phyloP scores from a whole-genome alignment of 2,888 invertebrate species.

The Empis stercorea region DNA sequence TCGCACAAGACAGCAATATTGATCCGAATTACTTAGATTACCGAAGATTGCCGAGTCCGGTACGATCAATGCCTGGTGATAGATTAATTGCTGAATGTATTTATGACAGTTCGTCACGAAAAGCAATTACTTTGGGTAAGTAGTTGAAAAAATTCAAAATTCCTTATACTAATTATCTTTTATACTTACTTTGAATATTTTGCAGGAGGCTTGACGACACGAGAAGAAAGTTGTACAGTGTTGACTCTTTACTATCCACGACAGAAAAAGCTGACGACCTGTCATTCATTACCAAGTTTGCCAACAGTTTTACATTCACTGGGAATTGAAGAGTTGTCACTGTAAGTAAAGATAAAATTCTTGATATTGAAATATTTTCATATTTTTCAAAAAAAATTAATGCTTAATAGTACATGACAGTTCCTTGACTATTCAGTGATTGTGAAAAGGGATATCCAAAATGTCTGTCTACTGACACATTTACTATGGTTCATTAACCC shows the following conservation, averaged over 20 bases:
- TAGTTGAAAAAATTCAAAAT: not conserved
- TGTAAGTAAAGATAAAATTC: conserved; percentile 40
- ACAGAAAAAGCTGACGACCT: conserved; percentile 44
- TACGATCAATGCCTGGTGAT: conserved; percentile 46
- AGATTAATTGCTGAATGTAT: conserved; percentile 52
- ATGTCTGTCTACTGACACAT: not conserved
- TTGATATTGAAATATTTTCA: not conserved
- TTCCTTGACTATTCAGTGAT: no score
- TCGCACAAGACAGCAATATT: conserved; percentile 48
- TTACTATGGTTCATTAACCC: not conserved
- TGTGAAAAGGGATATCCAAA: not conserved
- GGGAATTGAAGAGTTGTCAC: conserved; percentile 47
- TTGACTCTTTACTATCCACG: conserved; percentile 50
- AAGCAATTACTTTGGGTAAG: conserved; percentile 45
- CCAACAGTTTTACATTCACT: conserved; percentile 50
- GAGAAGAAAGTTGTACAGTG: conserved; percentile 50
- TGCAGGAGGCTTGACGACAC: conserved; percentile 42
- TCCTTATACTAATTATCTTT: not conserved
- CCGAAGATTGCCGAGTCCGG: conserved; percentile 41
- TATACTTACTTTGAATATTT: conserved; percentile 3
- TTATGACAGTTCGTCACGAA: conserved; percentile 48
- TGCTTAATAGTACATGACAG: no score
- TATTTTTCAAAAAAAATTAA: no score
- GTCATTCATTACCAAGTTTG: conserved; percentile 49
- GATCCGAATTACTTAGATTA: conserved; percentile 54